Conservation (phyloP, 1,140 invertebrate species). For the Hyles euphorbiae region DNA sequence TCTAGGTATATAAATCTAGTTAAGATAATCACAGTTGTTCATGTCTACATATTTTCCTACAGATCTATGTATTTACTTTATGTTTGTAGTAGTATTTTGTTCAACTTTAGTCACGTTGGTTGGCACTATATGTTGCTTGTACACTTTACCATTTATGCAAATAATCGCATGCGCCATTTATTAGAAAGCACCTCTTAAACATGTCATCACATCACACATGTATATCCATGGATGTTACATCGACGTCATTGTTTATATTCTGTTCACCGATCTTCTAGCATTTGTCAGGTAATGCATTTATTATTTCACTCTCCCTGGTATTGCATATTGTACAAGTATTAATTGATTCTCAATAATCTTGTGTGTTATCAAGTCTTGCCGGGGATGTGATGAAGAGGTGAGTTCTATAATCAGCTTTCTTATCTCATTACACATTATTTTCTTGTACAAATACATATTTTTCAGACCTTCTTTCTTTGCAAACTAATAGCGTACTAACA, state of each 20-base stretch:
- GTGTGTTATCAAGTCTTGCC: slow-evolving; percentile 25
- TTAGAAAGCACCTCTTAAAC: slow-evolving; percentile 64
- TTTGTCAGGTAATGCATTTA: slow-evolving; percentile 59
- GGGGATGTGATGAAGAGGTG: slow-evolving; percentile 50
- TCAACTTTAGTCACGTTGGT: slow-evolving; percentile 6
- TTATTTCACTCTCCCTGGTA: slow-evolving; percentile 21
- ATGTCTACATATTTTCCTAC: too few species aligned
- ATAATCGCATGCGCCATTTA: slow-evolving; percentile 49
- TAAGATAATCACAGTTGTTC: too few species aligned
- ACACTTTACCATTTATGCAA: slow-evolving; percentile 40
- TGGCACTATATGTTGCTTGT: slow-evolving; percentile 43
- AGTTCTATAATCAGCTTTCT: slow-evolving; percentile 49
- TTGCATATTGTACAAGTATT: slow-evolving; percentile 11
- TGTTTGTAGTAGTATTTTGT: not conserved
- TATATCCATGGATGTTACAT: slow-evolving; percentile 54
- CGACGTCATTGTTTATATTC: slow-evolving; percentile 44
- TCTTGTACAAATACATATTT: slow-evolving; percentile 15
- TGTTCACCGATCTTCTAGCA: slow-evolving; percentile 56
- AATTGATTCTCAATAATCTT: slow-evolving; percentile 19
- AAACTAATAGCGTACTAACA: slow-evolving; percentile 14
- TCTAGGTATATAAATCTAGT: not conserved
- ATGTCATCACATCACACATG: slow-evolving; percentile 50
- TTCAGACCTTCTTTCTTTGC: not conserved
- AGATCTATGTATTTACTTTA: not conserved
- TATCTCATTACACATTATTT: slow-evolving; percentile 11